Conservation (phyloP, 1,140 invertebrate genomes). For the Drosophila bocqueti region DNA sequence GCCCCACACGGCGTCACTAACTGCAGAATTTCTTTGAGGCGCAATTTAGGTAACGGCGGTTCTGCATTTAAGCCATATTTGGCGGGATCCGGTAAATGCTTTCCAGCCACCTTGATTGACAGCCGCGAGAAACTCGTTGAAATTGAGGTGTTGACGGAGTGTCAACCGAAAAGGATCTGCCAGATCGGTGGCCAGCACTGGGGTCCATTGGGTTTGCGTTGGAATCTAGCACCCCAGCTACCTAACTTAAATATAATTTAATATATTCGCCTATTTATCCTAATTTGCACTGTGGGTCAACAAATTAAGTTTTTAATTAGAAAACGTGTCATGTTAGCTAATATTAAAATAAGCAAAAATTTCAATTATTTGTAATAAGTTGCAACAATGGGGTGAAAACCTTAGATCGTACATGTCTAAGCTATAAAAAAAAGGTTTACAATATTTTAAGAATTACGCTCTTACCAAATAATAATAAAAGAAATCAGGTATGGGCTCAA, state of each 20-base stretch:
- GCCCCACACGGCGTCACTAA: constrained; percentile 40
- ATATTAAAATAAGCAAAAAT: not conserved
- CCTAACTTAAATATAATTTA: not conserved
- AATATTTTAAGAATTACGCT: not conserved
- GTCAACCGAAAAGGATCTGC: constrained; percentile 54
- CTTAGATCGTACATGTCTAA: not conserved
- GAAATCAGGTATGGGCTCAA: not conserved
- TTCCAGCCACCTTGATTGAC: constrained; percentile 65
- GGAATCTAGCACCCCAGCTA: not conserved
- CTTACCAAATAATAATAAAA: not conserved
- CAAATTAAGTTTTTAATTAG: not conserved
- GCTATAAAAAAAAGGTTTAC: not conserved
- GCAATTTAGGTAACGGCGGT: constrained; percentile 74
- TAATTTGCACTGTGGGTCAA: too few relatives aligned
- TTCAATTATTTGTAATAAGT: not conserved
- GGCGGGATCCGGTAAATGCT: constrained; percentile 64
- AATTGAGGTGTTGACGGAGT: constrained; percentile 66
- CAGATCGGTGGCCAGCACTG: constrained; percentile 2
- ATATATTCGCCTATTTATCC: not conserved
- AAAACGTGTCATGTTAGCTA: not conserved
- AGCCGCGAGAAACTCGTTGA: constrained; percentile 44
- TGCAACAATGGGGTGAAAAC: not conserved
- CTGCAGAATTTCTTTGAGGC: constrained; percentile 27
- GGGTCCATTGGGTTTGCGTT: not conserved
- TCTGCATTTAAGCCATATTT: constrained; percentile 74